Percentiles rank a stretch among this genome's conserved stretches.
These are phyloP conservation scores for Girardinichthys multiradiatus DNA, from an alignment of 2,113 vertebrate species.

Conservation along the genomic window DNA sequence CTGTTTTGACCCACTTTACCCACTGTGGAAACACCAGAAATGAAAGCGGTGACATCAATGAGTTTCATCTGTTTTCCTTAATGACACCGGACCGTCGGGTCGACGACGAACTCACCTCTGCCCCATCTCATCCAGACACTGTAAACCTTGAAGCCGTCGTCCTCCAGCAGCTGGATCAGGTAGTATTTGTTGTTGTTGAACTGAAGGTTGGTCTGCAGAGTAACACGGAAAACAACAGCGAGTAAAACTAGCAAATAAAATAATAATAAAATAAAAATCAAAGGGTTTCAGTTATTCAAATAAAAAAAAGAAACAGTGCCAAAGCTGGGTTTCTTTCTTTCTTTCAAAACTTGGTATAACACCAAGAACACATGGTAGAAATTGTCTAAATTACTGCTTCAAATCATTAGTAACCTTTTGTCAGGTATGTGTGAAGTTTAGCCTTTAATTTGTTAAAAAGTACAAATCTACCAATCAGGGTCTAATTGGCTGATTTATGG, in stretches of 20 bases:
- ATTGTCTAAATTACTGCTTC: too few relatives aligned
- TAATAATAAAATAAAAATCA: neutral
- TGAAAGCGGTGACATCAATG: too few relatives aligned
- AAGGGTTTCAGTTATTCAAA: neutral
- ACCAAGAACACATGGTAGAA: neutral
- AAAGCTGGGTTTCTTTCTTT: too few relatives aligned
- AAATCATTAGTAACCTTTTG: neutral
- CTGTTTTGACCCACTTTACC: slow-evolving; percentile 87
- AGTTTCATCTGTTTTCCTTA: neutral
- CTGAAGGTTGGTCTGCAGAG: slow-evolving; percentile 87
- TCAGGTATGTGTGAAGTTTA: neutral
- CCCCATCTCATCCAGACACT: slow-evolving; percentile 93
- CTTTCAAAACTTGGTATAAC: too few relatives aligned
- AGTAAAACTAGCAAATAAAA: neutral
- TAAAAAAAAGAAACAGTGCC: neutral
- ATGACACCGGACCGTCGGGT: too few relatives aligned
- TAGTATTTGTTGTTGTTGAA: slow-evolving; percentile 95
- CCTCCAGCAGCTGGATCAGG: slow-evolving; percentile 89
- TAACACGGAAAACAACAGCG: neutral
- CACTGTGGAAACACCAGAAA: slow-evolving; percentile 74
- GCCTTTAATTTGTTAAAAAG: neutral
- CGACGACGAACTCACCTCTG: slow-evolving; percentile 73
- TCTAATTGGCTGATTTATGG: too few relatives aligned
- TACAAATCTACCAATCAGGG: too few relatives aligned
- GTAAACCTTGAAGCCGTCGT: slow-evolving; percentile 81